Evolutionary conservation across 2,888 invertebrate species (phyloP), one percentile per base, ranked within the genome.

Genomic region (Andrena minutula): DNA sequence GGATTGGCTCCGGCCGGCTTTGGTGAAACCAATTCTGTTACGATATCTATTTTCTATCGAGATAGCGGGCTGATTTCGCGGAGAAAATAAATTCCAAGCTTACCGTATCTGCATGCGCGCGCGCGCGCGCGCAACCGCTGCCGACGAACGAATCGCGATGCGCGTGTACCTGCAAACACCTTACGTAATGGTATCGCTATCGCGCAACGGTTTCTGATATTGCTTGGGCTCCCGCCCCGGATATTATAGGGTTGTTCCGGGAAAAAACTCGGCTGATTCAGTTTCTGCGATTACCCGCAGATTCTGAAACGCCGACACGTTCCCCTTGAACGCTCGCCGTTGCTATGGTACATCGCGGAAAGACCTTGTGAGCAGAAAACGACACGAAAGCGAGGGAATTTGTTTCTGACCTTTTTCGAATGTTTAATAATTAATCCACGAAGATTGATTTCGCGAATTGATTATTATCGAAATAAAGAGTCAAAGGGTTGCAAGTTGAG

Each of bases 81-180:
- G 71, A 66, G 75, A 86, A 82, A 79, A 69, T 84, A 82, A 84
- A 80, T 86, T 86, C 78, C 68, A 65, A 63, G 76, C 84, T 84
- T 76, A 79, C 65, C 66, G 60, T 79, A 77, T 76, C 76, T 70
- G 65, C 74, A 71, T 77, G 58, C 66, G 58, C 70, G 73, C 68
- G 30, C 69, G 26, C 47, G 10, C 70, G 28, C 47, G 12, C 53
- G 30, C 60, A 61, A 64, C 58, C 61, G 10, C 69, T 58, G 12
- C 64, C 73, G 74, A 47, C 49, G 72, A 82, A 79, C 74, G 79
- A 79, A 85, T 80, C 83, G 76, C 63, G 73, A 75, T 53, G 68
- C 64, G 74, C 68, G 73, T 70, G 75, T 78, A 78, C 78, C 53
- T 76, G 84, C 61, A 70, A 75, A 85, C 82, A 79, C 82, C 84